phyloP scores from a whole-genome alignment of 2,113 vertebrate species.

The Stigmatopora nigra region DNA sequence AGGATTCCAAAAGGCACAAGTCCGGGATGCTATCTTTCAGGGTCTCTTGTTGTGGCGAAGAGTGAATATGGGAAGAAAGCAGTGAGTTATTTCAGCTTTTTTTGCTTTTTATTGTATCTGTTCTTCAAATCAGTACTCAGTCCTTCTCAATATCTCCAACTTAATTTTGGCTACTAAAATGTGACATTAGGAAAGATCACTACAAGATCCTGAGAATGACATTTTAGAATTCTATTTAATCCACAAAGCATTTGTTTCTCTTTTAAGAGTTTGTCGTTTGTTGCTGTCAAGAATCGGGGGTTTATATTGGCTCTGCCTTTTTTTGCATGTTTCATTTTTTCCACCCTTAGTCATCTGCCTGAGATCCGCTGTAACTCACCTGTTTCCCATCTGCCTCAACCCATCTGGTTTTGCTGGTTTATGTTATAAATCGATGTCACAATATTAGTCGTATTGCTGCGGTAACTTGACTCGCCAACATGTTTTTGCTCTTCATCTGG shows the following conservation, averaged over 20 bases:
- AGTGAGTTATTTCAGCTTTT: conserved; percentile 73
- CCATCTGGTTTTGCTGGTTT: not conserved
- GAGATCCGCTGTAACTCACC: conserved; percentile 9
- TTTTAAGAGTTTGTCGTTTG: not conserved
- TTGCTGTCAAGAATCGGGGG: not conserved
- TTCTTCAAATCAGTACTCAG: conserved; percentile 3
- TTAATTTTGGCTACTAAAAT: not conserved
- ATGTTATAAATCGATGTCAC: not conserved
- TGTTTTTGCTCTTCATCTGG: not conserved
- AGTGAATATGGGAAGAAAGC: conserved; percentile 97
- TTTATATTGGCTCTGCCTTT: not conserved
- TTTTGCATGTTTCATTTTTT: conserved; percentile 2
- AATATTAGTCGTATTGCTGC: not conserved
- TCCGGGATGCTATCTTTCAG: conserved; percentile 90
- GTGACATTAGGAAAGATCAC: not conserved
- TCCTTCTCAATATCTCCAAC: conserved; percentile 19
- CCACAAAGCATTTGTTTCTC: not conserved
- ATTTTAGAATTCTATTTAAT: not conserved
- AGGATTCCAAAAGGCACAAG: conserved; percentile 92
- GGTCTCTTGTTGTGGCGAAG: conserved; percentile 88
- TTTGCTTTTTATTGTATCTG: not conserved
- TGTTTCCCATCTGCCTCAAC: conserved; percentile 2
- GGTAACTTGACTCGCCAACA: not conserved
- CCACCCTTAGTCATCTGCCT: conserved; percentile 8
- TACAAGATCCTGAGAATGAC: conserved; percentile 16